Evolutionary conservation across 2,797 vertebrate species (phyloP).

Genomic region (Pseudochaenichthys georgianus): DNA sequence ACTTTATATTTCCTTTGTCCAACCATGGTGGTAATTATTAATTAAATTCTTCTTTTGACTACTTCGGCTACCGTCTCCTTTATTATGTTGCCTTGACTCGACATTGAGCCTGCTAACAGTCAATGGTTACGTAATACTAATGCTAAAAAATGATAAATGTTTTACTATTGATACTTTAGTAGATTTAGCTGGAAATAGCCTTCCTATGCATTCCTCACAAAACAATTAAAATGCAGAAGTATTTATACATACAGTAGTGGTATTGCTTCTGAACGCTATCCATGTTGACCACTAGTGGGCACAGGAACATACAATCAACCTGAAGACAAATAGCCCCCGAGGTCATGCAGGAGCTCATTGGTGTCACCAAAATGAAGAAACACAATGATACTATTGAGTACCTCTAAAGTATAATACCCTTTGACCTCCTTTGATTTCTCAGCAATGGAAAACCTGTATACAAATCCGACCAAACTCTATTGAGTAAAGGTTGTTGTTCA

Average conservation of each 20-base stretch:
- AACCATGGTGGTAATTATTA: too few species aligned
- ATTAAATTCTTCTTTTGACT: too few species aligned
- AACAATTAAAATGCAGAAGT: neutral
- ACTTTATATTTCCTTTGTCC: too few species aligned
- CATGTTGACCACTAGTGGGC: neutral
- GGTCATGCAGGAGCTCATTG: neutral
- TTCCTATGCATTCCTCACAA: neutral
- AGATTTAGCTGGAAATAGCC: neutral
- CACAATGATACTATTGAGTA: neutral
- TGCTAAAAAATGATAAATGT: neutral
- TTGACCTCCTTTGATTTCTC: conserved; percentile 45
- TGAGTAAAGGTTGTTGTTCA: conserved; percentile 64
- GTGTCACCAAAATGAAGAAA: conserved; percentile 4
- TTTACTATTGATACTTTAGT: neutral
- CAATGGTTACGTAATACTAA: too few species aligned
- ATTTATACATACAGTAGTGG: neutral
- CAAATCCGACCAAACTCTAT: conserved; percentile 48
- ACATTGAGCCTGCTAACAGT: too few species aligned
- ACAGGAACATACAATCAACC: neutral
- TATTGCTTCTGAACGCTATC: neutral
- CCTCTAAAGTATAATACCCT: conserved; percentile 9
- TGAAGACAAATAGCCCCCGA: neutral
- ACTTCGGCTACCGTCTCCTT: too few species aligned
- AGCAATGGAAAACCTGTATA: conserved; percentile 43
- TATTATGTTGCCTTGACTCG: too few species aligned